phyloP scores from a whole-genome alignment of 2,113 vertebrate genomes.

The Mustelus asterias region DNA sequence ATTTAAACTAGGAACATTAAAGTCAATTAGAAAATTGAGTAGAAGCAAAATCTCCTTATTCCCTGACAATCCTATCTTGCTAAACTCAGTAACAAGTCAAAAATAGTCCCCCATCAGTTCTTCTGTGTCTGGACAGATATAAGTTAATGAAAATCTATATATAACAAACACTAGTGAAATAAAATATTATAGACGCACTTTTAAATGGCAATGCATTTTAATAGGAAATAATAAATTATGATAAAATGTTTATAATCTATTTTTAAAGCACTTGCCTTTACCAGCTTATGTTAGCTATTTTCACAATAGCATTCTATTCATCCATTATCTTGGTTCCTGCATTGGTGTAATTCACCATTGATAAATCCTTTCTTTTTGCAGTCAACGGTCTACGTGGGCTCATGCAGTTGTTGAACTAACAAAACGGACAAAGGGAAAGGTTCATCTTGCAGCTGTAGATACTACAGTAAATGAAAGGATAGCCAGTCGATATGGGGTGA shows the following conservation, averaged over 20 bases:
- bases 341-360: not conserved
- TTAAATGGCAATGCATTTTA: not conserved
- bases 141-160: not conserved
- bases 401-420: conserved; percentile 82
- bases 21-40: not conserved
- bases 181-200: not conserved
- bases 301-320: not conserved
- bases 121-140: not conserved
- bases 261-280: not conserved
- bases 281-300: not conserved
- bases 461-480: conserved; percentile 79
- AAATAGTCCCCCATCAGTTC: not conserved
- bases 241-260: not conserved
- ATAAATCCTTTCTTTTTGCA: conserved; percentile 44
- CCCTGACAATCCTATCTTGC: not conserved
- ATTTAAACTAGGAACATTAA: not conserved
- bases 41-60: not conserved
- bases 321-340: not conserved
- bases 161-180: not conserved
- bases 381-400: conserved; percentile 90
- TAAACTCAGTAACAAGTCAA: not conserved
- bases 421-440: conserved; percentile 86
- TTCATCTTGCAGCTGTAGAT: conserved; percentile 84
- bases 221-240: not conserved
- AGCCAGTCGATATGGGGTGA: conserved; percentile 77